Conservation (phyloP, 2,113 vertebrate genomes). For the Hyperoodon ampullatus region DNA sequence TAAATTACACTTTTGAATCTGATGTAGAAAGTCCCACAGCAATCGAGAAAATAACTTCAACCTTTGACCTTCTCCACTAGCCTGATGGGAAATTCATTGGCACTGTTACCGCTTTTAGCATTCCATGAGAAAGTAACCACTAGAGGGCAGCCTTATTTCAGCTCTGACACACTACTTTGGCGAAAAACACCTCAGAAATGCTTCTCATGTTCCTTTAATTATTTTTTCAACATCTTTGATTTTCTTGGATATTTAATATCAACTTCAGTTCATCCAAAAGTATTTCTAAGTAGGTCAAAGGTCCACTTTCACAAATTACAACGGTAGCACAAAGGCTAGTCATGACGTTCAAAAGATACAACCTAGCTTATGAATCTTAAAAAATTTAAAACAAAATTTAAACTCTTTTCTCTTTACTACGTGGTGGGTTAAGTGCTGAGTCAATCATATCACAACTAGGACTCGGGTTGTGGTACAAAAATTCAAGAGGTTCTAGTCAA, state of each 20-base stretch:
- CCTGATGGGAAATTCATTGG: conserved; percentile 75
- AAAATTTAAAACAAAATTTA: neutral
- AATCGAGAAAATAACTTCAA: conserved; percentile 55
- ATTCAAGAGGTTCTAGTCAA: conserved; percentile 1
- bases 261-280: conserved; percentile 34
- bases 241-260: conserved; percentile 54
- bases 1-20: conserved; percentile 6
- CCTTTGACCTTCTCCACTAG: conserved; percentile 73
- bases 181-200: neutral
- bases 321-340: neutral
- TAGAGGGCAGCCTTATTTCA: conserved; percentile 79
- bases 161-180: conserved; percentile 27
- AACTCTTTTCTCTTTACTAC: neutral
- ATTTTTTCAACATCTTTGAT: conserved; percentile 51
- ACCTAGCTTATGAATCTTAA: neutral
- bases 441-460: neutral
- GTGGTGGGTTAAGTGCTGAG: neutral
- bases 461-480: neutral
- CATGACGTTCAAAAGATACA: neutral
- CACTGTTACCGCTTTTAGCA: neutral
- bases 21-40: neutral
- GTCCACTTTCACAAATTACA: conserved; percentile 33
- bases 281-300: conserved; percentile 30
- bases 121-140: conserved; percentile 18
- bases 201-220: conserved; percentile 43